A percentile compares a stretch with the other conserved stretches of the same genome.
phyloP scores from a whole-genome alignment of 2,888 invertebrate genomes.

The Macrosoma leucophasiata region DNA sequence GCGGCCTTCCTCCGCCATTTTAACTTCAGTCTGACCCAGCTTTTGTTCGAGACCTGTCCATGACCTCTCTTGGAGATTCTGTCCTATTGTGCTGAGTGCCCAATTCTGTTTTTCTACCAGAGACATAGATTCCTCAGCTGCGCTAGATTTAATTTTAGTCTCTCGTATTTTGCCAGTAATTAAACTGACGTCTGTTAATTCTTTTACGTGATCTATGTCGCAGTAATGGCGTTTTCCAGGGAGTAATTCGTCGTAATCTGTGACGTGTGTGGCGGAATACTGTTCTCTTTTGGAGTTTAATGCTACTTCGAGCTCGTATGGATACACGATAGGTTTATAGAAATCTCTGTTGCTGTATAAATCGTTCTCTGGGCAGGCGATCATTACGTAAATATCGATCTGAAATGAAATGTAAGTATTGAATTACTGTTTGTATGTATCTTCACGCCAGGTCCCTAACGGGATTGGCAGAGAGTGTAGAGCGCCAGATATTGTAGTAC shows the following conservation, averaged over 20 bases:
- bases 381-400: constrained; percentile 93
- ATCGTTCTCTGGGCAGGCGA: constrained; percentile 94
- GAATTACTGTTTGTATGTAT: no score
- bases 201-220: constrained; percentile 53
- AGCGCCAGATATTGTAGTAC: no score
- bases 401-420: constrained; percentile 40
- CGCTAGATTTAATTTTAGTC: constrained; percentile 45
- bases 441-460: no score
- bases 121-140: constrained; percentile 45
- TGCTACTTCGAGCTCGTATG: constrained; percentile 93
- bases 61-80: constrained; percentile 79
- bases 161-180: constrained; percentile 82
- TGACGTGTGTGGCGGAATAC: constrained; percentile 77
- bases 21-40: constrained; percentile 82
- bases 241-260: constrained; percentile 85
- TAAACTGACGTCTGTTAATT: constrained; percentile 81
- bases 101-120: constrained; percentile 67
- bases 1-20: constrained; percentile 81
- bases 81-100: constrained; percentile 75
- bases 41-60: constrained; percentile 93
- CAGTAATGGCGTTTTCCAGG: constrained; percentile 76
- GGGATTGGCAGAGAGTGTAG: no score
- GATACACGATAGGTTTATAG: constrained; percentile 92
- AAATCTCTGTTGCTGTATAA: constrained; percentile 89
- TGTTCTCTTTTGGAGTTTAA: constrained; percentile 77